phyloP scores from a whole-genome alignment of 2,888 invertebrate genomes.

The Lepidochrysops patricia region DNA sequence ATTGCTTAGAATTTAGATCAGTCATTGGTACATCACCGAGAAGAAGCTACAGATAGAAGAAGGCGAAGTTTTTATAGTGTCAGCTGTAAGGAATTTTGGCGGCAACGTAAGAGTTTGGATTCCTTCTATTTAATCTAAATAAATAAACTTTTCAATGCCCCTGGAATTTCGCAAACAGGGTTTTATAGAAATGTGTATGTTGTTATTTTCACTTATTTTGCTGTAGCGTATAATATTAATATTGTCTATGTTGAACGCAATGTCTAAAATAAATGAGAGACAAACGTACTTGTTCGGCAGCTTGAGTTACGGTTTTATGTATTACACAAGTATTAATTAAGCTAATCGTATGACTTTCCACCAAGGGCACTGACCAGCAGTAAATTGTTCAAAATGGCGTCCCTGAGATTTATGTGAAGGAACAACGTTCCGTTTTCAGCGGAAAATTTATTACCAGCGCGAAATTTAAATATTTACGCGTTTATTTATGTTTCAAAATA shows the following conservation, averaged over 20 bases:
- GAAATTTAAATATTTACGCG: background rate
- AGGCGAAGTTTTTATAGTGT: background rate
- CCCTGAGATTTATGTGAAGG: background rate
- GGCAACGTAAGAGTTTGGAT: background rate
- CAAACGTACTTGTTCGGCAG: no score
- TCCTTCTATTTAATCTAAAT: no score
- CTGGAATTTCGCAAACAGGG: no score
- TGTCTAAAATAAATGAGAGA: no score
- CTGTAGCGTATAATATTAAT: no score
- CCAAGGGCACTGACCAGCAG: constrained; percentile 1
- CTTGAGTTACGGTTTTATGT: no score
- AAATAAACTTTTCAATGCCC: no score
- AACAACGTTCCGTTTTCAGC: background rate
- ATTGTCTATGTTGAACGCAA: no score
- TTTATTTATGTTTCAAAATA: background rate
- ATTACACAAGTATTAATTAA: no score
- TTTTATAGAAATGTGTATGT: no score
- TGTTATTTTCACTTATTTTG: no score
- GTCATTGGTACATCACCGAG: background rate
- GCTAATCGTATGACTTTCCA: background rate
- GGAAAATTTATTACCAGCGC: background rate
- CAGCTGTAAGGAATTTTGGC: background rate
- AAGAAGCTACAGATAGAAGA: background rate
- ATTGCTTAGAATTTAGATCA: constrained; percentile 1
- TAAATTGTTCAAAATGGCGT: background rate